These are phyloP conservation scores for Brachionus sp. DNA, from an alignment of 1,140 invertebrate species.

Conservation along the genomic window DNA sequence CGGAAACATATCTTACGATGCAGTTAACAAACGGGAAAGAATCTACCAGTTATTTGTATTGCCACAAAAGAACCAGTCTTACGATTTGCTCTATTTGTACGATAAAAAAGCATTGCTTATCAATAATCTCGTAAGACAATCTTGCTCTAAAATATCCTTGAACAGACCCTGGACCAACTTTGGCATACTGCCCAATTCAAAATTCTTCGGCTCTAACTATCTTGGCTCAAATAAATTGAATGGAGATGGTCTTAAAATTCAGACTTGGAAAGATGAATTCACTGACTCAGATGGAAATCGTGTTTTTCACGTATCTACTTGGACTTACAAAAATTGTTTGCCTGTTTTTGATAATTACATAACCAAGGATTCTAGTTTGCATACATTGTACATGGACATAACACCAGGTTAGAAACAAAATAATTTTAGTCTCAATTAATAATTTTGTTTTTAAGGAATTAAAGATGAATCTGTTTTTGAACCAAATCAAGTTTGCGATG, in stretches of 20 bases:
- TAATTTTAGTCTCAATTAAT: not conserved
- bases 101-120: not conserved
- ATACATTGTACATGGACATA: constrained; percentile 14
- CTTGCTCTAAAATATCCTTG: not conserved
- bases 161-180: constrained; percentile 2
- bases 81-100: not conserved
- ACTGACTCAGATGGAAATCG: not conserved
- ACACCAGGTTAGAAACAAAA: not conserved
- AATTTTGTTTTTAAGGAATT: not conserved
- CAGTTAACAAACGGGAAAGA: not conserved
- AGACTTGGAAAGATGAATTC: constrained; percentile 24
- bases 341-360: constrained; percentile 7
- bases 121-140: not conserved
- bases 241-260: not conserved
- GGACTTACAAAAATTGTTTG: constrained; percentile 11
- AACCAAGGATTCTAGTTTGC: not conserved
- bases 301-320: constrained; percentile 15
- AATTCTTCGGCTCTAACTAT: not conserved
- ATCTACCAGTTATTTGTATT: not conserved
- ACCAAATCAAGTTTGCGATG: not conserved
- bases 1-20: constrained; percentile 22
- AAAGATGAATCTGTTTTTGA: constrained; percentile 16
- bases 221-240: not conserved
- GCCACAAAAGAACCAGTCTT: not conserved
- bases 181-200: not conserved